These are phyloP conservation scores for Labroides dimidiatus DNA, from an alignment of 2,797 vertebrate genomes.

Conservation along the genomic window DNA sequence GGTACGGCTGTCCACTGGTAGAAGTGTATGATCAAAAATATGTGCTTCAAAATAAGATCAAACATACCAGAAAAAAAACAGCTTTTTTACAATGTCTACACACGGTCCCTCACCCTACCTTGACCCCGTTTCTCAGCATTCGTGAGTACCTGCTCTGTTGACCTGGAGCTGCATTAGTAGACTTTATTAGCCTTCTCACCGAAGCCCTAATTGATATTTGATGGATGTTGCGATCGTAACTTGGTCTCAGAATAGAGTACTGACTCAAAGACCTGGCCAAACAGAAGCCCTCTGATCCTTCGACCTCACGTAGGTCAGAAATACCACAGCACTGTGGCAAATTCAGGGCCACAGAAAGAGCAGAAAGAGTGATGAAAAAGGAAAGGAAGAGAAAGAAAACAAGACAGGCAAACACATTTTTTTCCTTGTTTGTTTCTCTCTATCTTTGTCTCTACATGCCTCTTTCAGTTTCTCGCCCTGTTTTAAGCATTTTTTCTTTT, in stretches of 20 bases:
- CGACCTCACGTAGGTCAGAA: slow-evolving; percentile 75
- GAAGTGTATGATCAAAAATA: background rate
- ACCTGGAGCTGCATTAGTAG: slow-evolving; percentile 66
- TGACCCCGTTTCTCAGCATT: slow-evolving; percentile 58
- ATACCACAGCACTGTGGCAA: slow-evolving; percentile 80
- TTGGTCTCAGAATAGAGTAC: slow-evolving; percentile 59
- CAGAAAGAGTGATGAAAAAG: slow-evolving; percentile 44
- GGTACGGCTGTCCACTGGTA: too few species aligned
- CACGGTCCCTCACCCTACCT: slow-evolving; percentile 7
- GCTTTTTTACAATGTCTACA: background rate
- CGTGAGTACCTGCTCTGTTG: slow-evolving; percentile 65
- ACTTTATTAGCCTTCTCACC: slow-evolving; percentile 70
- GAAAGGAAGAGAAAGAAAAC: slow-evolving; percentile 16
- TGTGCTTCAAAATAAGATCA: background rate
- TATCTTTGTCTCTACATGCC: background rate
- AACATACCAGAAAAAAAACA: background rate
- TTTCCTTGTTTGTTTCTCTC: background rate
- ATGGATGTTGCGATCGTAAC: slow-evolving; percentile 68
- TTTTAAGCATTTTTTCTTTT: background rate
- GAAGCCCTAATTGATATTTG: slow-evolving; percentile 84
- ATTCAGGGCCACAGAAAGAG: slow-evolving; percentile 43
- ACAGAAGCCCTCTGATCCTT: slow-evolving; percentile 66
- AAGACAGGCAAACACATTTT: slow-evolving; percentile 3
- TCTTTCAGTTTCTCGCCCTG: background rate
- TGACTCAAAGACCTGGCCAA: slow-evolving; percentile 31